Evolutionary conservation across 2,797 vertebrate genomes (phyloP).

Genomic region (Onychomys leucogaster): DNA sequence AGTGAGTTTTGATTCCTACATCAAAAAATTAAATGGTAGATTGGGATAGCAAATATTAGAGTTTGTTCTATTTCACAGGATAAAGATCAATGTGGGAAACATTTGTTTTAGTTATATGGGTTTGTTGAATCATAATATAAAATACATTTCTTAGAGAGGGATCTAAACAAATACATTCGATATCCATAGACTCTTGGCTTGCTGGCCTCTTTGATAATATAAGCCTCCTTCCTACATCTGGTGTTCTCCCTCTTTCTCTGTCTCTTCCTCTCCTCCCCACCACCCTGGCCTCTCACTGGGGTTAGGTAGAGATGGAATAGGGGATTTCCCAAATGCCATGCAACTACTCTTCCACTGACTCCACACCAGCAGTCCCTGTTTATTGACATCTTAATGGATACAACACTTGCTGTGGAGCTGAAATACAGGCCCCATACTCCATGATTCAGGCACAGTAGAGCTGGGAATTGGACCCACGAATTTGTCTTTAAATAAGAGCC

Average conservation of each 20-base stretch:
- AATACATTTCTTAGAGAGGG: conserved; percentile 43
- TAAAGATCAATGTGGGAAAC: conserved; percentile 51
- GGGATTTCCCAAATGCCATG: background rate
- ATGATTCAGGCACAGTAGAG: conserved; percentile 26
- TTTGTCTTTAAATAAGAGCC: background rate
- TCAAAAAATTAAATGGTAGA: conserved; percentile 41
- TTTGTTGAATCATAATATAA: conserved; percentile 45
- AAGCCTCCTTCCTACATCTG: conserved; percentile 21
- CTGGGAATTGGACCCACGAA: background rate
- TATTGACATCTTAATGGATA: conserved; percentile 31
- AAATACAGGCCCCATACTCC: background rate
- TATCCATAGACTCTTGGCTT: conserved; percentile 12
- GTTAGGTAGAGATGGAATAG: background rate
- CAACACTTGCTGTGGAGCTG: conserved; percentile 14
- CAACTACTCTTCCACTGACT: background rate
- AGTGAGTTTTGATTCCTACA: conserved; percentile 41
- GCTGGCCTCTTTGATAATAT: conserved; percentile 39
- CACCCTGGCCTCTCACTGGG: background rate
- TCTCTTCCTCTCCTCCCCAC: background rate
- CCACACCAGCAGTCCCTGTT: background rate
- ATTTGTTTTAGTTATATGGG: conserved; percentile 57
- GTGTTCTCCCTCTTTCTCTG: background rate
- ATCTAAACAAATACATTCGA: conserved; percentile 57
- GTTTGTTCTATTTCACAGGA: conserved; percentile 9
- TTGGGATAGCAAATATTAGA: conserved; percentile 32